phyloP scores from a whole-genome alignment of 2,888 invertebrate genomes.

The Gymnocheta viridis region DNA sequence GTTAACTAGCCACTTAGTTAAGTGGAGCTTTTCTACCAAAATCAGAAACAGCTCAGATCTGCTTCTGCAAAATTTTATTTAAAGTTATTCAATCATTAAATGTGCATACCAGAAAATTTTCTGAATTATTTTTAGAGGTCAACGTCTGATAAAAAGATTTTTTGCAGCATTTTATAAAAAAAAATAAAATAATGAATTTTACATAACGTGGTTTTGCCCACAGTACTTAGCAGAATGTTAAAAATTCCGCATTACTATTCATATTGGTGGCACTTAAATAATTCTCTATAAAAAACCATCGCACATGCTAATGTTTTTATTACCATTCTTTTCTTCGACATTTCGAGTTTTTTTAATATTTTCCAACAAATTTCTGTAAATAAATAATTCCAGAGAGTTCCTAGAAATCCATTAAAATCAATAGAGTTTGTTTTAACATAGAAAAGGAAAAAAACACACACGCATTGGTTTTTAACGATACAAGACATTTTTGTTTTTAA shows the following conservation, averaged over 20 bases:
- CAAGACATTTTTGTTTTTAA: slow-evolving; percentile 19
- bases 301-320: slow-evolving; percentile 46
- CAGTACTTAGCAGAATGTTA: not conserved
- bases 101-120: not conserved
- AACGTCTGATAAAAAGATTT: not conserved
- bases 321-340: slow-evolving; percentile 22
- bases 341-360: not conserved
- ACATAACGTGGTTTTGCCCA: not conserved
- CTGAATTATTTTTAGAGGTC: not conserved
- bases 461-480: slow-evolving; percentile 48
- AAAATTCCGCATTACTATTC: not conserved
- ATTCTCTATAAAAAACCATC: slow-evolving; percentile 4
- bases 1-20: too few species aligned
- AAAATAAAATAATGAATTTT: not conserved
- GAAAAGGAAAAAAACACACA: slow-evolving; percentile 11
- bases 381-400: slow-evolving; percentile 52
- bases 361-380: slow-evolving; percentile 19
- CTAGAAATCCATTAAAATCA: slow-evolving; percentile 60
- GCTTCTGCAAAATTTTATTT: too few species aligned
- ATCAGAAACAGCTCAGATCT: too few species aligned
- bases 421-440: slow-evolving; percentile 31
- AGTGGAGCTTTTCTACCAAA: too few species aligned
- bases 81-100: too few species aligned
- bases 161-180: not conserved
- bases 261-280: not conserved